Percentiles rank a stretch among this genome's conserved stretches.
Conservation (phyloP, 2,113 vertebrate species). For the Stegostoma tigrinum region DNA sequence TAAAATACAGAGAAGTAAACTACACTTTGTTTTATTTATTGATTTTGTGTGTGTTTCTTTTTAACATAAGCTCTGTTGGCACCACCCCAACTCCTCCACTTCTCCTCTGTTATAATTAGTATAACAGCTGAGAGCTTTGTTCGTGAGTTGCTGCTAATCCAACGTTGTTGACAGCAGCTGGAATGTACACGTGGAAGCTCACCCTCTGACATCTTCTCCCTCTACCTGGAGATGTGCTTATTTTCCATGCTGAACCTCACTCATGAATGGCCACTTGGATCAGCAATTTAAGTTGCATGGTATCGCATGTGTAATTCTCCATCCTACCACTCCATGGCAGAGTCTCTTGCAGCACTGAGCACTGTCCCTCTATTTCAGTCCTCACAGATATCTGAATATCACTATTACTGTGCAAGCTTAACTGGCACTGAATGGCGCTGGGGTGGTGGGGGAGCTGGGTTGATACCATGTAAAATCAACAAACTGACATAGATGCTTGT, state of each 20-base stretch:
- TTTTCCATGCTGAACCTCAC: neutral
- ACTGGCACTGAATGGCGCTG: neutral
- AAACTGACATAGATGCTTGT: neutral
- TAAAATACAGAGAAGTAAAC: neutral
- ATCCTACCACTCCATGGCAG: neutral
- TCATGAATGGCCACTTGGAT: neutral
- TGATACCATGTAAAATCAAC: neutral
- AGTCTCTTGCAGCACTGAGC: neutral
- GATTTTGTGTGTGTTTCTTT: neutral
- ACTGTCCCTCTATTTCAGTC: neutral
- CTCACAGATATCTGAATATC: neutral
- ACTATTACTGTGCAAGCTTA: neutral
- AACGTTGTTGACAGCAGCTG: neutral
- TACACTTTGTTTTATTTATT: neutral
- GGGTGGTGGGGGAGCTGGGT: too few species aligned
- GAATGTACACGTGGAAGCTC: neutral
- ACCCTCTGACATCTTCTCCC: neutral
- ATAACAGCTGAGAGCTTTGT: neutral
- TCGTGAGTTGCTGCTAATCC: neutral
- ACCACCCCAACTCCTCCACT: neutral
- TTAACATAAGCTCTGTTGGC: neutral
- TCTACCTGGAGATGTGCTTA: neutral
- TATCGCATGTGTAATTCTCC: neutral
- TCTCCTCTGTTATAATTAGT: neutral
- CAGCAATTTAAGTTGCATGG: neutral